Percentiles rank a stretch among this genome's conserved stretches.
Conservation (phyloP, 2,797 vertebrate species). For the Centropyge bicolor region DNA sequence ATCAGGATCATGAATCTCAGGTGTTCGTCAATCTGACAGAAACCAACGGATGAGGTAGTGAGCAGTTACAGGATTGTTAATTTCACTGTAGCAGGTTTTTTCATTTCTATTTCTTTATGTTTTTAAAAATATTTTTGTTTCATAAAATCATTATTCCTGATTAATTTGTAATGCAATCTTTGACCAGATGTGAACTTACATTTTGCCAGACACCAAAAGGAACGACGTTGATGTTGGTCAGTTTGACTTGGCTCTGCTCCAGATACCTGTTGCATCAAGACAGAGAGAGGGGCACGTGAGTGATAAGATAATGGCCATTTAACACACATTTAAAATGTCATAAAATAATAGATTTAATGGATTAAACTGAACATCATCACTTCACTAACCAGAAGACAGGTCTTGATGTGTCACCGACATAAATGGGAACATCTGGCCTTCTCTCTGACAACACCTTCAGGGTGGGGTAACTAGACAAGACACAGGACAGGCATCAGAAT, state of each 20-base stretch:
- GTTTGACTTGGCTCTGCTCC: slow-evolving; percentile 80
- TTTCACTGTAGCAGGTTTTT: neutral
- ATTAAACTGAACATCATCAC: neutral
- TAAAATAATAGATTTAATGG: neutral
- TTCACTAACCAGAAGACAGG: slow-evolving; percentile 86
- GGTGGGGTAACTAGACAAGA: slow-evolving; percentile 84
- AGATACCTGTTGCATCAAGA: slow-evolving; percentile 62
- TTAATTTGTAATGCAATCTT: neutral
- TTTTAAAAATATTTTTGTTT: neutral
- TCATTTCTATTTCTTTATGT: neutral
- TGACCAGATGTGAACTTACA: no score
- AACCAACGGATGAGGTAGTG: neutral
- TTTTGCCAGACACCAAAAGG: slow-evolving; percentile 88
- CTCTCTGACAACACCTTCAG: slow-evolving; percentile 80
- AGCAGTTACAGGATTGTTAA: neutral
- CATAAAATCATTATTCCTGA: neutral
- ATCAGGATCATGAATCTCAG: slow-evolving; percentile 89
- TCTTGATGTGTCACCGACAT: slow-evolving; percentile 86
- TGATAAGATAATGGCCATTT: neutral
- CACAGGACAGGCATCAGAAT: no score
- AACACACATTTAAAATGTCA: neutral
- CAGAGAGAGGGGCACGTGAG: neutral
- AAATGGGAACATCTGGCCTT: slow-evolving; percentile 85
- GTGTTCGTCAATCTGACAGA: slow-evolving; percentile 80
- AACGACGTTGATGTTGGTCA: slow-evolving; percentile 86